phyloP scores from a whole-genome alignment of 2,113 vertebrate genomes.

The Caranx melampygus region DNA sequence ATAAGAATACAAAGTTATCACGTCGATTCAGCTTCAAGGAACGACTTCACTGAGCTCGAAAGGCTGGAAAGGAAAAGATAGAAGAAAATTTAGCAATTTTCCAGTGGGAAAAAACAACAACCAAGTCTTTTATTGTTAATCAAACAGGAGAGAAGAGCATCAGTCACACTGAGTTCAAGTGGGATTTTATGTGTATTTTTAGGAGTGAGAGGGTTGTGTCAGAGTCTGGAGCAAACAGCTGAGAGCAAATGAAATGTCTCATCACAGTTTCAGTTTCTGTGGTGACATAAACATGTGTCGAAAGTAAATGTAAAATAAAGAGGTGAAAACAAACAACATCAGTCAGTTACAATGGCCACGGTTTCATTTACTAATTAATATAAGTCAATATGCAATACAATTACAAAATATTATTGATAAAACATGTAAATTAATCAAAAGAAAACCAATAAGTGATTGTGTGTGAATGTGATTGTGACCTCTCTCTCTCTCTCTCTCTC shows the following conservation, averaged over 20 bases:
- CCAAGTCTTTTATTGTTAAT: neutral
- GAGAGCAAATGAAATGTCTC: neutral
- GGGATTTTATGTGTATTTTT: constrained; percentile 45
- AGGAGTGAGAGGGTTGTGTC: constrained; percentile 21
- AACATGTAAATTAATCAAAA: neutral
- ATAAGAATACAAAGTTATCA: neutral
- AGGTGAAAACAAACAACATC: neutral
- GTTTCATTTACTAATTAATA: neutral
- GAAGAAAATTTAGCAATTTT: neutral
- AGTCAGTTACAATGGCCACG: neutral
- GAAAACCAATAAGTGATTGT: neutral
- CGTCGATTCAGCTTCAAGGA: neutral
- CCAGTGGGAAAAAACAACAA: neutral
- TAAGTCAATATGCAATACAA: neutral
- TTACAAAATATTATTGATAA: neutral
- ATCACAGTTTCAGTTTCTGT: neutral
- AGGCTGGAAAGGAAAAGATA: neutral
- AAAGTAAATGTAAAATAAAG: neutral
- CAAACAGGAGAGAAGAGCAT: neutral
- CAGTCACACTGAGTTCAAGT: neutral
- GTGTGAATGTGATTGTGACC: constrained; percentile 8
- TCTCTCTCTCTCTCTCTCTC: constrained; percentile 15
- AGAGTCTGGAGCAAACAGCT: neutral
- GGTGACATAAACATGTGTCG: neutral
- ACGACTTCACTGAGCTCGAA: neutral